phyloP scores from a whole-genome alignment of 2,888 invertebrate genomes.

The Morinoia aosen region DNA sequence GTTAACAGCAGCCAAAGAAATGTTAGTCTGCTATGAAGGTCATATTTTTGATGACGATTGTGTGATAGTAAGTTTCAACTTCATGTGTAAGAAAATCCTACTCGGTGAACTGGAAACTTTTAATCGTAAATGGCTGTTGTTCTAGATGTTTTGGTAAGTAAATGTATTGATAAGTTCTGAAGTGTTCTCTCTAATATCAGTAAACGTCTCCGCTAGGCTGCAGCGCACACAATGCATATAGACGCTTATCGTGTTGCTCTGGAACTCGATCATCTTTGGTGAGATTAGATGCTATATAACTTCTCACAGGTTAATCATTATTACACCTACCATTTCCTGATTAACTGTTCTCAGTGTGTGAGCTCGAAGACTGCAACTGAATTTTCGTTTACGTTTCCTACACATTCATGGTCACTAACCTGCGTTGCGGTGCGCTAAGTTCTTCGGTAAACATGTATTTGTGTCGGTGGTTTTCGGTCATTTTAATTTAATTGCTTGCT shows the following conservation, averaged over 20 bases:
- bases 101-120: background rate
- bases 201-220: slow-evolving; percentile 1
- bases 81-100: background rate
- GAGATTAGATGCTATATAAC: background rate
- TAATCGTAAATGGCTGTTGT: slow-evolving; percentile 26
- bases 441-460: background rate
- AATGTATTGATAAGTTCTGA: slow-evolving; percentile 26
- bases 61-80: background rate
- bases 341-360: background rate
- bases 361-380: background rate
- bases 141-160: slow-evolving; percentile 22
- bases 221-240: background rate
- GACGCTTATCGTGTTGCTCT: background rate
- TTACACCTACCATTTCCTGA: background rate
- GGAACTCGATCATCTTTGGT: background rate
- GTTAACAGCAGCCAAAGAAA: background rate
- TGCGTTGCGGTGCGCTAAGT: background rate
- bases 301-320: background rate
- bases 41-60: background rate
- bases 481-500: background rate
- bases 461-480: background rate
- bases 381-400: background rate
- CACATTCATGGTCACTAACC: background rate
- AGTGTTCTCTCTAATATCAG: slow-evolving; percentile 20
- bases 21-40: background rate